Conservation (phyloP, 2,113 vertebrate species). For the Spizaetus ornatus region DNA sequence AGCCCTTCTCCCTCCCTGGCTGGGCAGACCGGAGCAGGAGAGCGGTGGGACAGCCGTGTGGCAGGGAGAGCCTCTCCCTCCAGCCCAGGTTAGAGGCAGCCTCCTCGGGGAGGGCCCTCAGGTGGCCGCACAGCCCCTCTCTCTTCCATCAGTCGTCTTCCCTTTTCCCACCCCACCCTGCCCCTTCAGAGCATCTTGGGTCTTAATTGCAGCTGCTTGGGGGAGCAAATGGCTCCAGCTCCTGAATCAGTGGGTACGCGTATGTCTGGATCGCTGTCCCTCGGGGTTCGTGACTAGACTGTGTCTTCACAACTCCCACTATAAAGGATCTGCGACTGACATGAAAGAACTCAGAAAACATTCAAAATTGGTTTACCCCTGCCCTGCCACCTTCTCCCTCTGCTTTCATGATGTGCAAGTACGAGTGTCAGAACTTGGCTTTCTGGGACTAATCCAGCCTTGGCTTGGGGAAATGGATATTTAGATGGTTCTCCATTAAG, state of each 20-base stretch:
- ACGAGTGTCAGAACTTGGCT: not conserved
- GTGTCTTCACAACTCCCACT: not conserved
- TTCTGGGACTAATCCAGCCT: not conserved
- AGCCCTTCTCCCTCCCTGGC: not conserved
- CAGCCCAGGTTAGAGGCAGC: not conserved
- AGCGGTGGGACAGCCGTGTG: accelerated
- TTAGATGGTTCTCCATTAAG: not conserved
- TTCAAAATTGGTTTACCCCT: not conserved
- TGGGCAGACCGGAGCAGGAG: not conserved
- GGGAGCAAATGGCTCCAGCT: not conserved
- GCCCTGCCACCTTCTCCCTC: not conserved
- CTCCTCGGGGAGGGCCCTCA: accelerated
- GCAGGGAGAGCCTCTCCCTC: not conserved
- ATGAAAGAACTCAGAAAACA: not conserved
- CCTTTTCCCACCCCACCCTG: not conserved
- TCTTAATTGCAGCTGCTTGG: not conserved
- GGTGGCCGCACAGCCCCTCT: accelerated
- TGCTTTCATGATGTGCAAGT: not conserved
- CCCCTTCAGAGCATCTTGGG: not conserved
- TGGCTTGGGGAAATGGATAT: not conserved
- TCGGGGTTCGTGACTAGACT: not conserved
- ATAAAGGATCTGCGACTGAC: not conserved
- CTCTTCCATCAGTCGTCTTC: not conserved
- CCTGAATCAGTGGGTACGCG: not conserved
- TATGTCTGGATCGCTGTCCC: not conserved